Percentiles rank a stretch among this genome's conserved stretches.
phyloP scores from a whole-genome alignment of 2,113 vertebrate genomes.

The Danionella cerebrum region DNA sequence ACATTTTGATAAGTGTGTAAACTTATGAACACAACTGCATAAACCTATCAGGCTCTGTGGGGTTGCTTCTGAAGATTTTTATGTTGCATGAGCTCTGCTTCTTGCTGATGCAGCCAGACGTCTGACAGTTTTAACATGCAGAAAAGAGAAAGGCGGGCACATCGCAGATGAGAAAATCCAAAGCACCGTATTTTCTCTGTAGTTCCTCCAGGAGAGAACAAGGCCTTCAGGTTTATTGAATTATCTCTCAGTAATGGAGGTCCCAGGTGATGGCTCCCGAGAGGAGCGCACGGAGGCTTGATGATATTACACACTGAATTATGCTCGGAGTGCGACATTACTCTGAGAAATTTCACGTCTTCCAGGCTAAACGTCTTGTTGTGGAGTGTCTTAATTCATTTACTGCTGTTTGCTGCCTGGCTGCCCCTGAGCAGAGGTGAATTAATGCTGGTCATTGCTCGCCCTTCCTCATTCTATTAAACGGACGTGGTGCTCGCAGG shows the following conservation, averaged over 20 bases:
- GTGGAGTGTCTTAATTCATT: conserved; percentile 34
- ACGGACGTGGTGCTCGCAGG: conserved; percentile 7
- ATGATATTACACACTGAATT: conserved; percentile 37
- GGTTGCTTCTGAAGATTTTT: no score
- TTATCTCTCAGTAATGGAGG: conserved; percentile 30
- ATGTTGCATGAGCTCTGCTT: no score
- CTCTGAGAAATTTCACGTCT: conserved; percentile 28
- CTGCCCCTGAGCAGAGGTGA: conserved; percentile 17
- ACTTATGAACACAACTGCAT: no score
- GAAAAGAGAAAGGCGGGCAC: neutral
- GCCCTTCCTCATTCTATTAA: conserved; percentile 18
- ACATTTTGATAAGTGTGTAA: no score
- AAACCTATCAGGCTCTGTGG: no score
- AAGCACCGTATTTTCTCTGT: neutral
- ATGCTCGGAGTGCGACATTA: conserved; percentile 18
- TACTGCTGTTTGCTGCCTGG: conserved; percentile 13
- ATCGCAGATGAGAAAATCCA: neutral
- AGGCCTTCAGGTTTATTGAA: conserved; percentile 13
- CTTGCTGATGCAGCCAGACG: neutral
- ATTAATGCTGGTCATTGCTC: conserved; percentile 33
- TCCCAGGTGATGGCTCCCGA: conserved; percentile 28
- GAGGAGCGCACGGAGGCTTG: conserved; percentile 16
- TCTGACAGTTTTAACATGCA: neutral
- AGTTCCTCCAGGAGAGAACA: neutral
- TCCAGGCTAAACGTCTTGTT: conserved; percentile 21